Percentiles rank a stretch among this genome's conserved stretches.
These are phyloP conservation scores for Onthophagus sagittarius DNA, from an alignment of 2,888 invertebrate genomes.

Conservation along the genomic window DNA sequence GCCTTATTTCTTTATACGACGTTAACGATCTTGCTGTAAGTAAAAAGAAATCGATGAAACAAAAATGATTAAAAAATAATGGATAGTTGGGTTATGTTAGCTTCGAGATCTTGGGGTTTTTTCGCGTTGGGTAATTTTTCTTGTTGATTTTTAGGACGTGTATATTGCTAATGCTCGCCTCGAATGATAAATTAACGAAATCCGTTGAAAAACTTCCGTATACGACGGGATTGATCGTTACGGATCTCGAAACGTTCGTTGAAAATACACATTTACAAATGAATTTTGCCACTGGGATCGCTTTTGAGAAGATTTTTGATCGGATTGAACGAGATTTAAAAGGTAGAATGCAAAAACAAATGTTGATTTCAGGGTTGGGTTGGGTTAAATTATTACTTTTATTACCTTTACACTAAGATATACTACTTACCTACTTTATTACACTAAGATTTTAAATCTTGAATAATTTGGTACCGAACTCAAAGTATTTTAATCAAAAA, in stretches of 20 bases:
- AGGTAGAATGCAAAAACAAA: too few relatives aligned
- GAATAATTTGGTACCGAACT: too few relatives aligned
- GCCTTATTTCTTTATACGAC: background rate
- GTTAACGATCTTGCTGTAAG: background rate
- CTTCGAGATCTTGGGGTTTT: background rate
- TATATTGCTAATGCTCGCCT: conserved; percentile 58
- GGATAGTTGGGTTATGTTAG: background rate
- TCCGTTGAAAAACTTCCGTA: conserved; percentile 56
- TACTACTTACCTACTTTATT: too few relatives aligned
- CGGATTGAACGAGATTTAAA: conserved; percentile 7
- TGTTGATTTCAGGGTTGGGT: too few relatives aligned
- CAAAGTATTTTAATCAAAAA: too few relatives aligned
- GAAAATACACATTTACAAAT: conserved; percentile 63
- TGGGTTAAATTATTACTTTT: too few relatives aligned
- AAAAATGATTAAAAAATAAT: too few relatives aligned
- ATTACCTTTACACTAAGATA: too few relatives aligned
- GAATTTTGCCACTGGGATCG: conserved; percentile 47
- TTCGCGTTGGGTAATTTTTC: conserved; percentile 1
- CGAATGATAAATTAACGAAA: conserved; percentile 59
- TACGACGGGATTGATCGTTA: conserved; percentile 55
- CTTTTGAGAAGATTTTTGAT: conserved; percentile 45
- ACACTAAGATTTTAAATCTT: too few relatives aligned
- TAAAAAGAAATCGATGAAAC: too few relatives aligned
- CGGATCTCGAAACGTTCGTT: conserved; percentile 60
- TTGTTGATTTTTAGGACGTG: conserved; percentile 49